phyloP scores from a whole-genome alignment of 2,113 vertebrate genomes.

The Scytalopus superciliaris region DNA sequence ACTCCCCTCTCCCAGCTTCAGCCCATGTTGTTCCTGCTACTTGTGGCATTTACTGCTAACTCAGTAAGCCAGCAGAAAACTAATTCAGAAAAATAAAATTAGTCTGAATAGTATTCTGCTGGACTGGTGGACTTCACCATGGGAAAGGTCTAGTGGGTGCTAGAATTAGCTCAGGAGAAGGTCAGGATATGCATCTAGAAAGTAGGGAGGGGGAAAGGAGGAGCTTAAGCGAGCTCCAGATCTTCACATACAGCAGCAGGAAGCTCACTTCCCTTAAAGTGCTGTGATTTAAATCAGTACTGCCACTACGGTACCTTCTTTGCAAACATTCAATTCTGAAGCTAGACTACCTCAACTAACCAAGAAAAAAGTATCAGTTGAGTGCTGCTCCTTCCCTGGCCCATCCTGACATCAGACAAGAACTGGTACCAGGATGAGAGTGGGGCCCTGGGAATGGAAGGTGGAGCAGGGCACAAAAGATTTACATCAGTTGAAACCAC shows the following conservation, averaged over 20 bases:
- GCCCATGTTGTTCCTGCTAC: background rate
- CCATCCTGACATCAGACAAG: background rate
- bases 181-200: background rate
- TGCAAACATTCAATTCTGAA: background rate
- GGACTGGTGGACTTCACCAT: background rate
- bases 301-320: background rate
- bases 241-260: background rate
- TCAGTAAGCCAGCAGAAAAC: background rate
- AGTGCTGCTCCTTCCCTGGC: background rate
- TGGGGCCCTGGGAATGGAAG: accelerated
- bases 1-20: background rate
- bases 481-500: background rate
- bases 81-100: background rate
- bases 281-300: background rate
- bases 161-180: background rate
- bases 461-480: background rate
- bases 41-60: background rate
- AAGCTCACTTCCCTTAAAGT: background rate
- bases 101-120: background rate
- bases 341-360: background rate
- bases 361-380: background rate
- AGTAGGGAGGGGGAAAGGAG: background rate
- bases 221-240: background rate
- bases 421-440: background rate
- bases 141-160: background rate